These are phyloP conservation scores for Amphiprion clarkii DNA, from an alignment of 2,797 vertebrate species.

Conservation along the genomic window DNA sequence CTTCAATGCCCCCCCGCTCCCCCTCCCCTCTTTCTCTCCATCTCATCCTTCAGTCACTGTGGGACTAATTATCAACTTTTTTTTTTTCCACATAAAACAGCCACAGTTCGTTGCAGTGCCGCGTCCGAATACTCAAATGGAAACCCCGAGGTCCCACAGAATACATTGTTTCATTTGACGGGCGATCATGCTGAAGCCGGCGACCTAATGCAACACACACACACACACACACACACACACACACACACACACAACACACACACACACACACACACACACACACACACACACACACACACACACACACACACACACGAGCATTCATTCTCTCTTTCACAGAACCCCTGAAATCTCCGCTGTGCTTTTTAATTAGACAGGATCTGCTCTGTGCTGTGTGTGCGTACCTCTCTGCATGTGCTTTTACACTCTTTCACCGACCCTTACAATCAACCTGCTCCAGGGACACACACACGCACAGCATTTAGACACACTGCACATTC, in stretches of 20 bases:
- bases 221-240: conserved; percentile 38
- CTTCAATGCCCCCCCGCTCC: conserved; percentile 44
- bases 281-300: conserved; percentile 39
- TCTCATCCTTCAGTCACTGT: conserved; percentile 94
- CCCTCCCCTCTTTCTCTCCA: conserved; percentile 64
- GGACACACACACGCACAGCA: conserved; percentile 47
- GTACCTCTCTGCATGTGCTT: conserved; percentile 41
- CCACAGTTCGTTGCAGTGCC: conserved; percentile 87
- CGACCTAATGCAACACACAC: conserved; percentile 71
- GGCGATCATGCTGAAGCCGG: conserved; percentile 83
- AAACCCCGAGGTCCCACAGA: conserved; percentile 95
- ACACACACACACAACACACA: conserved; percentile 19
- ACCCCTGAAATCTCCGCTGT: conserved; percentile 74
- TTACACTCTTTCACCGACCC: conserved; percentile 54
- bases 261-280: conserved; percentile 37
- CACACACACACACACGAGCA: conserved; percentile 5
- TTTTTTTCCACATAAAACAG: conserved; percentile 88
- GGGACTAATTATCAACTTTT: conserved; percentile 99
- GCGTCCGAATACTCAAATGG: conserved; percentile 88
- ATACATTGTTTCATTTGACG: conserved; percentile 93
- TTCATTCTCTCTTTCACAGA: conserved; percentile 53
- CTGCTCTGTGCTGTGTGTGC: conserved; percentile 53
- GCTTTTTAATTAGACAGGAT: conserved; percentile 85
- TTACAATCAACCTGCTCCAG: conserved; percentile 71
- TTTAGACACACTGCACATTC: conserved; percentile 38